Percentiles rank a stretch among this genome's conserved stretches.
Conservation (phyloP, 2,113 vertebrate genomes). For the Sclerurus mexicanus region DNA sequence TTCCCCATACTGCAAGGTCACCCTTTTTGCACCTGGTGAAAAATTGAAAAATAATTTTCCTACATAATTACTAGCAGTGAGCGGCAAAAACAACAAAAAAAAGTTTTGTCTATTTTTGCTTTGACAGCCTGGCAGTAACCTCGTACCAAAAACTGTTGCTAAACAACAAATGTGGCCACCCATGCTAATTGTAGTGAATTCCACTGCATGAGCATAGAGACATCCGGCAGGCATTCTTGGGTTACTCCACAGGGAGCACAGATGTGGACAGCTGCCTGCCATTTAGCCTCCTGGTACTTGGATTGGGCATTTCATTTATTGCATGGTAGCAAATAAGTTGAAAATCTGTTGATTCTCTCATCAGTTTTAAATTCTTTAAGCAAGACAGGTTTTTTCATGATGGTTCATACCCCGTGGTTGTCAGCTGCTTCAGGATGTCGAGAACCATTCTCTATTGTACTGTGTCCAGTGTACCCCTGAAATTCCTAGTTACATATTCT, state of each 20-base stretch:
- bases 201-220: background rate
- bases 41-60: conserved; percentile 1
- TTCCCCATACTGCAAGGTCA: background rate
- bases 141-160: background rate
- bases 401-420: background rate
- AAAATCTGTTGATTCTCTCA: background rate
- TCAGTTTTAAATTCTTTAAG: background rate
- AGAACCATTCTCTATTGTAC: background rate
- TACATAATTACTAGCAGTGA: background rate
- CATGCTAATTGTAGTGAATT: background rate
- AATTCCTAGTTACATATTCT: background rate
- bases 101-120: background rate
- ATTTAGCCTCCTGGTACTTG: background rate
- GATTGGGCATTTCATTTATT: background rate
- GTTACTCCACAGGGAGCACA: background rate
- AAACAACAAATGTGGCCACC: background rate
- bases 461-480: background rate
- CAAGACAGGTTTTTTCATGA: background rate
- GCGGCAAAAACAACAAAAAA: too few species aligned
- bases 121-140: background rate
- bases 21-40: background rate
- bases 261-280: background rate
- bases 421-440: background rate
- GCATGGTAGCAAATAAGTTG: background rate
- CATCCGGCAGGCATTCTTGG: background rate